Percentiles rank a stretch among this genome's conserved stretches.
Conservation (phyloP, 2,113 vertebrate species). For the Mola mola region DNA sequence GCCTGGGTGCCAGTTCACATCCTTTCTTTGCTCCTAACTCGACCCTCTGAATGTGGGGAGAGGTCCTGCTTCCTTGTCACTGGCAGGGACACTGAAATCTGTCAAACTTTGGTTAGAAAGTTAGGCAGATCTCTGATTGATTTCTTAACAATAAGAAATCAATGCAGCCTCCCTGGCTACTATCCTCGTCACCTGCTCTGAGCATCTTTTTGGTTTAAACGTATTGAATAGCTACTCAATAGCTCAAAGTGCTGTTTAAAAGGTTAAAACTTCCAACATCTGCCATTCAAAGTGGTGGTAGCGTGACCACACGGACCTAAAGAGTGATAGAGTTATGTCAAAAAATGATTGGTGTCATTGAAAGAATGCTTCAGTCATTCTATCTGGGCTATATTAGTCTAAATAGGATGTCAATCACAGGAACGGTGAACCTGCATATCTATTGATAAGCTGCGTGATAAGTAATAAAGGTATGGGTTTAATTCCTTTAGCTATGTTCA, state of each 20-base stretch:
- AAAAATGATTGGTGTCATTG: neutral
- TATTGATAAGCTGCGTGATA: neutral
- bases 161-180: neutral
- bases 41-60: neutral
- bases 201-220: neutral
- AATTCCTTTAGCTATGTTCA: neutral
- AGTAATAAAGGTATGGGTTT: neutral
- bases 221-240: neutral
- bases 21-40: neutral
- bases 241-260: neutral
- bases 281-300: neutral
- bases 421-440: neutral
- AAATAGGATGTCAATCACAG: too few species aligned
- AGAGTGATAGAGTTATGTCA: neutral
- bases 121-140: neutral
- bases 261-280: neutral
- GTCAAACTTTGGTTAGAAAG: neutral
- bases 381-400: neutral
- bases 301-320: neutral
- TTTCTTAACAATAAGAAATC: neutral
- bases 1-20: neutral
- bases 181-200: neutral
- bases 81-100: neutral
- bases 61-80: neutral
- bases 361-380: neutral